Conservation (phyloP, 1,140 invertebrate genomes). For the Chrysomallon squamiferum region DNA sequence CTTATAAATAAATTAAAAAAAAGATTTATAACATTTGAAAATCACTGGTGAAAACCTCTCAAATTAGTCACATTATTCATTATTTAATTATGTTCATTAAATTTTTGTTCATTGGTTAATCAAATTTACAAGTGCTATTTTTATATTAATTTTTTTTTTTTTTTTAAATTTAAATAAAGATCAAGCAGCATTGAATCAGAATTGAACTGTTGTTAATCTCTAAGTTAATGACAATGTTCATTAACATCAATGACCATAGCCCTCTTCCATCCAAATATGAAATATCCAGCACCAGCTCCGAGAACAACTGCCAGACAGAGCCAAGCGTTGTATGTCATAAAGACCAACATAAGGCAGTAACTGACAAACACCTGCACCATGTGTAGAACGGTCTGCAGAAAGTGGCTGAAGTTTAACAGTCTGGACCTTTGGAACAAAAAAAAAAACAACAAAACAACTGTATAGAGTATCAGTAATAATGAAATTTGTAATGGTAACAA, state of each 20-base stretch:
- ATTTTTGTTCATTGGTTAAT: no score
- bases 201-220: no score
- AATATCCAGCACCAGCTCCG: conserved; percentile 89
- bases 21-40: no score
- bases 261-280: conserved; percentile 93
- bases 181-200: no score
- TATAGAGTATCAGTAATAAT: background rate
- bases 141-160: no score
- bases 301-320: conserved; percentile 88
- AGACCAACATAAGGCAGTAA: conserved; percentile 95
- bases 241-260: conserved; percentile 88
- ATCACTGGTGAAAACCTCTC: no score
- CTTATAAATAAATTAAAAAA: no score
- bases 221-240: conserved; percentile 87
- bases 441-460: background rate
- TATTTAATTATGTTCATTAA: no score
- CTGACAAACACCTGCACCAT: conserved; percentile 87
- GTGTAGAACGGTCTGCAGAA: conserved; percentile 88
- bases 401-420: conserved; percentile 67
- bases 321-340: conserved; percentile 99
- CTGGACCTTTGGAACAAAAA: conserved; percentile 32
- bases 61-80: no score
- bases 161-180: no score
- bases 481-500: no score
- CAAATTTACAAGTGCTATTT: no score